Evolutionary conservation across 2,797 vertebrate genomes (phyloP), one percentile per base, ranked within the genome.

Genomic region (Cuniculus paca): DNA sequence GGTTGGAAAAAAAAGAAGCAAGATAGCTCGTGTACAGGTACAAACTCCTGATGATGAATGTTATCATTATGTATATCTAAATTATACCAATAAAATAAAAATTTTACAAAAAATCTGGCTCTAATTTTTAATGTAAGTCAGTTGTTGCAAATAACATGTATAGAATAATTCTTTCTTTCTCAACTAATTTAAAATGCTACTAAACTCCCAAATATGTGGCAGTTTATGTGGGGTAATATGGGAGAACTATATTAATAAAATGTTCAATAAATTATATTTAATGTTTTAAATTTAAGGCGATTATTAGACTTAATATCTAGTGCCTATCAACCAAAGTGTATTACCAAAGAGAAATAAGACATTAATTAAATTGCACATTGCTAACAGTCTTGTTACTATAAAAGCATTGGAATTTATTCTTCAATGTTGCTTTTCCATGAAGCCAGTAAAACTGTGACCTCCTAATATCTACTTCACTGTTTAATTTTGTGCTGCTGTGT

Each of bases 331-430:
- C 79, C 28, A 84, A 87, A 50, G 20, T 63, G 8, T 36, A 75
- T 86, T 48, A 74, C 31, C 74, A 60, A 93, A 82, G 61, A 88
- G 31, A 92, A 96, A 88, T 88, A 87, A 94, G 58, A 60, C 42
- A 74, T 52, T 83, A 91, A 34, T 56, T 34, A 48, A 60, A 48
- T 54, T n/a, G 26, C 90, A 60, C 70, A 3, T 81, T 88, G 10
- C 36, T 94, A 90, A 79, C n/a, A 81, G 12, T 77, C 48, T 88
- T 19, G 4, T 65, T 85, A 8, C 74, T 58, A 74, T 85, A 82
- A 88, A 88, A 60, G 36, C n/a, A 22, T 6, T 48, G 58, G 39
- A 54, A 34, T 95, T 83, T 87, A 7, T 19, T 28, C 22, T 75
- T 93, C 52, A 70, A 12, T 9, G 20, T 87, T 95, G 56, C 36